A percentile compares a stretch with the other conserved stretches of the same genome.
Conservation (phyloP, 2,797 vertebrate genomes). For the Anguilla pacifica region DNA sequence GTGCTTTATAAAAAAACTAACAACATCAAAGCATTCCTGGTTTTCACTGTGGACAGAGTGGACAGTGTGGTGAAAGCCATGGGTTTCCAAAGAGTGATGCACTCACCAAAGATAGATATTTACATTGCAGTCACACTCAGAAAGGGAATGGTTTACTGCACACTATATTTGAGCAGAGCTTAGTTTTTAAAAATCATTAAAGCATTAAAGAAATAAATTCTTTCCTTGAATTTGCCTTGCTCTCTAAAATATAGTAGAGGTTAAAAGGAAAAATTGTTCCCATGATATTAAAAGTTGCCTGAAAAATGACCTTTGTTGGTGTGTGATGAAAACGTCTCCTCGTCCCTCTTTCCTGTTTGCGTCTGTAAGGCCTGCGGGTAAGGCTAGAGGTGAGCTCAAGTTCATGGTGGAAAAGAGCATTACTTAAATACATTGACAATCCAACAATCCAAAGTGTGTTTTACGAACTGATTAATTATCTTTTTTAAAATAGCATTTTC, state of each 20-base stretch:
- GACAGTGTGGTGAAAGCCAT: not conserved
- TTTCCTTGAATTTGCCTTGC: not conserved
- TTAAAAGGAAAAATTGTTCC: not conserved
- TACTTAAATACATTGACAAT: conserved; percentile 63
- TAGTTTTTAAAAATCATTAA: not conserved
- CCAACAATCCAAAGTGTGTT: conserved; percentile 50
- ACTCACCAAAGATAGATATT: conserved; percentile 12
- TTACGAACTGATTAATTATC: conserved; percentile 34
- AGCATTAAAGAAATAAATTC: not conserved
- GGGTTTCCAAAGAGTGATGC: not conserved
- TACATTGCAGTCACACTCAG: not conserved
- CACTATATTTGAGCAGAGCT: not conserved
- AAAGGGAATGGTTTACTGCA: not conserved
- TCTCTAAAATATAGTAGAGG: not conserved
- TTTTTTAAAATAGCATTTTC: conserved; percentile 39
- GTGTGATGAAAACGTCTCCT: conserved; percentile 48
- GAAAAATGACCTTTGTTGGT: conserved; percentile 25
- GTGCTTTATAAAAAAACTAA: not conserved
- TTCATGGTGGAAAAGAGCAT: conserved; percentile 73
- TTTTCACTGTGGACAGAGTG: conserved; percentile 7
- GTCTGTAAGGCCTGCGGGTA: conserved; percentile 52
- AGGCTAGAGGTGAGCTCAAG: conserved; percentile 69
- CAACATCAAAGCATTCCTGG: not conserved
- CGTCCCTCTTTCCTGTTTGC: conserved; percentile 71
- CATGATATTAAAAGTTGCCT: not conserved